Conservation (phyloP, 2,797 vertebrate species). For the Taeniopygia guttata region DNA sequence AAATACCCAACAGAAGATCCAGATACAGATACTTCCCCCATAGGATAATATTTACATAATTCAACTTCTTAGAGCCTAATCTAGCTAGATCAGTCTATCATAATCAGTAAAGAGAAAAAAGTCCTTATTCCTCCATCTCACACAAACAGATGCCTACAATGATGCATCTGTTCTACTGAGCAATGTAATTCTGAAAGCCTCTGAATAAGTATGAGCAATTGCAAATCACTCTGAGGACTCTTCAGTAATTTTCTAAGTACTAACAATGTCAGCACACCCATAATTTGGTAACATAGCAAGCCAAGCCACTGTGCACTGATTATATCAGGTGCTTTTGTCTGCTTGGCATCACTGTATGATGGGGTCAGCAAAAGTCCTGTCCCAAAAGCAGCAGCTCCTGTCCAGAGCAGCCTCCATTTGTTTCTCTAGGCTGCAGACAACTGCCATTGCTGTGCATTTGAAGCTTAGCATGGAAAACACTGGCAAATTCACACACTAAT, state of each 20-base stretch:
- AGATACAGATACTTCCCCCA: background rate
- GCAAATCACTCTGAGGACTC: background rate
- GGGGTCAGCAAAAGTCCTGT: constrained; percentile 1
- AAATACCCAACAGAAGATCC: background rate
- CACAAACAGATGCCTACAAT: background rate
- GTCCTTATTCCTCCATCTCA: background rate
- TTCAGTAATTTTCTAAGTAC: background rate
- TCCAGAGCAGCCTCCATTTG: background rate
- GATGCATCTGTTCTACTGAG: background rate
- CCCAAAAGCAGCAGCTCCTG: background rate
- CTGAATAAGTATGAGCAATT: background rate
- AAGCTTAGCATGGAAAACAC: constrained; percentile 44
- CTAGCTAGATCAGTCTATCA: background rate
- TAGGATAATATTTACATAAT: background rate
- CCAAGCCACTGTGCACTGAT: rapidly evolving
- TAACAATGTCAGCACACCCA: background rate
- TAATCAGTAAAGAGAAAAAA: background rate
- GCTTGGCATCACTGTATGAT: background rate
- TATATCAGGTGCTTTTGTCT: background rate
- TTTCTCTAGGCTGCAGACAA: constrained; percentile 16
- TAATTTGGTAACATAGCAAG: background rate
- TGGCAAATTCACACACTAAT: constrained; percentile 49
- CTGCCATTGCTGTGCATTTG: background rate
- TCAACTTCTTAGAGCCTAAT: background rate
- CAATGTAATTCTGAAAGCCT: background rate